Conservation (phyloP, 23 tunicate species). For the Trididemnum clinides region DNA sequence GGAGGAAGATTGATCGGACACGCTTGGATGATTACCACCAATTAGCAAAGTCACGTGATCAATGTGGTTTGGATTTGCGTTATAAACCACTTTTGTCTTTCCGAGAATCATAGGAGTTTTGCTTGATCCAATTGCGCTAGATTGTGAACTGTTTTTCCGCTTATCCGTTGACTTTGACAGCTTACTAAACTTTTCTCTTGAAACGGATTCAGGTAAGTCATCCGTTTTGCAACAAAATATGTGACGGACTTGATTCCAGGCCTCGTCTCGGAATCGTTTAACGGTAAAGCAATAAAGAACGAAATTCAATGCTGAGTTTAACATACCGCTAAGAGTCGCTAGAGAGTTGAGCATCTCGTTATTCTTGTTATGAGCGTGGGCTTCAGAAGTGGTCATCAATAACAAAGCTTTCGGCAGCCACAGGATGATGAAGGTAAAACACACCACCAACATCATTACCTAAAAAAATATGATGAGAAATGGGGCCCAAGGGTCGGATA, state of each 20-base stretch:
- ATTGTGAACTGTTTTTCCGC: background rate
- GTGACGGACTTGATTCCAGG: background rate
- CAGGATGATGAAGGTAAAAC: conserved; percentile 53
- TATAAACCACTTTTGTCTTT: background rate
- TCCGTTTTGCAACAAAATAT: background rate
- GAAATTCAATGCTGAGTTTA: conserved; percentile 76
- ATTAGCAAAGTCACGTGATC: background rate
- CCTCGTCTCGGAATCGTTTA: conserved; percentile 45
- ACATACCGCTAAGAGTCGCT: conserved; percentile 61
- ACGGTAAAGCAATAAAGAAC: conserved; percentile 85
- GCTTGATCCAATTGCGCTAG: background rate
- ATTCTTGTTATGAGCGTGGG: conserved; percentile 57
- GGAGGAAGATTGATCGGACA: background rate
- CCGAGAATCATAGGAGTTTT: background rate
- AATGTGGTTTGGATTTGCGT: background rate
- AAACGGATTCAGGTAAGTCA: background rate
- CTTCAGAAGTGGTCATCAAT: conserved; percentile 54
- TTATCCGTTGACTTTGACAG: background rate
- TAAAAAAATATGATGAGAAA: no score
- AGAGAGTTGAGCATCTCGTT: conserved; percentile 35
- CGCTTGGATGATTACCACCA: background rate
- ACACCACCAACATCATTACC: conserved; percentile 82
- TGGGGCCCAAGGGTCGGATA: no score
- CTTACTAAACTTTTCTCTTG: background rate
- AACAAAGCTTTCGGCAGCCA: conserved; percentile 72